Conservation (phyloP, 1,140 invertebrate genomes). For the Euschistus heros region DNA sequence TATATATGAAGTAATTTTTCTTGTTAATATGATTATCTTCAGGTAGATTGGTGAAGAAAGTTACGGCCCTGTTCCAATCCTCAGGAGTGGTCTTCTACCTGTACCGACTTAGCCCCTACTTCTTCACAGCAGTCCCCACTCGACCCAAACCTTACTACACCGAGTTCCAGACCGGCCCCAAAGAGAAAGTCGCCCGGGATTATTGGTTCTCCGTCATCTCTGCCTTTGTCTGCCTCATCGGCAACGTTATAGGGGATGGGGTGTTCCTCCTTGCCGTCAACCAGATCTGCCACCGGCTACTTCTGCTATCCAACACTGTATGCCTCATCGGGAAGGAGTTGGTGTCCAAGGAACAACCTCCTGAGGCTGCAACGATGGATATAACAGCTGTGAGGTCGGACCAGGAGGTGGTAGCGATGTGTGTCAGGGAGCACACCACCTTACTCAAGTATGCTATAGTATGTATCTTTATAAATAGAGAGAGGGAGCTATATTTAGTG, state of each 20-base stretch:
- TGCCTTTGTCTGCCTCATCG: not conserved
- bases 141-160: not conserved
- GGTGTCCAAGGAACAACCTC: too few relatives aligned
- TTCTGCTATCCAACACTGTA: not conserved
- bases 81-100: not conserved
- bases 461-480: too few relatives aligned
- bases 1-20: too few relatives aligned
- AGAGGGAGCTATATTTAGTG: too few relatives aligned
- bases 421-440: not conserved
- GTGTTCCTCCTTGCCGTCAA: not conserved
- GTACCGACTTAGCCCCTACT: not conserved
- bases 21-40: too few relatives aligned
- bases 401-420: not conserved
- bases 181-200: not conserved
- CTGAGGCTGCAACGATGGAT: not conserved
- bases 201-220: not conserved
- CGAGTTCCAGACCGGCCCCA: not conserved
- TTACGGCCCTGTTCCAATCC: not conserved
- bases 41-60: not conserved
- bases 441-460: conserved; percentile 5
- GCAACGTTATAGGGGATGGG: not conserved
- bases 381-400: not conserved
- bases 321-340: not conserved
- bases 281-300: not conserved
- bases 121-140: not conserved